Conservation (phyloP, 2,113 vertebrate genomes). For the Gopherus flavomarginatus region DNA sequence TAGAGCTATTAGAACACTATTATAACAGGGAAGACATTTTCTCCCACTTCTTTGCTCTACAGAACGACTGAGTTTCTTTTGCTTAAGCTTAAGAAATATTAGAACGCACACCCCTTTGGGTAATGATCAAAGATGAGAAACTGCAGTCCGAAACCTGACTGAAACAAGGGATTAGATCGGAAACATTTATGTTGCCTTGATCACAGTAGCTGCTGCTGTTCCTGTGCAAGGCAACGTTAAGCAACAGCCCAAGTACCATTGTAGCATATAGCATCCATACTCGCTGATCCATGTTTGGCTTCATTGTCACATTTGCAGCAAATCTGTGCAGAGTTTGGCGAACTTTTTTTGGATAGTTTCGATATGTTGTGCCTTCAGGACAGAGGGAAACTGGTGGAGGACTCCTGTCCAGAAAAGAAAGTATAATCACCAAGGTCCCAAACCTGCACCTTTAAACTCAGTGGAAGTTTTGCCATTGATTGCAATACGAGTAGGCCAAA, state of each 20-base stretch:
- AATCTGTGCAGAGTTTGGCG: conserved; percentile 57
- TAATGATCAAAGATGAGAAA: neutral
- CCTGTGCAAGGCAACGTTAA: too few species aligned
- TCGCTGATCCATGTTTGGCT: conserved; percentile 68
- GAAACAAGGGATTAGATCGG: neutral
- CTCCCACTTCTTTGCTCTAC: neutral
- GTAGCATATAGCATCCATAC: conserved; percentile 35
- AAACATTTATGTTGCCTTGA: neutral
- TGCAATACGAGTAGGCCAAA: neutral
- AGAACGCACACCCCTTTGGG: neutral
- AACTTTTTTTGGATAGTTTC: conserved; percentile 59
- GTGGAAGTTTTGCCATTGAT: neutral
- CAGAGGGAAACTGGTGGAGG: conserved; percentile 74
- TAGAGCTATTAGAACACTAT: neutral
- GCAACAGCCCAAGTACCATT: neutral
- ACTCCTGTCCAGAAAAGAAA: conserved; percentile 58
- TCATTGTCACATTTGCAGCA: conserved; percentile 53
- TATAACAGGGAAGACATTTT: neutral
- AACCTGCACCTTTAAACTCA: neutral
- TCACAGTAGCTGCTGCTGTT: rapidly evolving
- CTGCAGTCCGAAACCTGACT: neutral
- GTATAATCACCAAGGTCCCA: neutral
- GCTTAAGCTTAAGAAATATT: neutral
- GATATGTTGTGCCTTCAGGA: conserved; percentile 59
- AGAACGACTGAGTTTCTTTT: conserved; percentile 4